Conservation (phyloP, 2,113 vertebrate genomes). For the Hipposideros armiger region DNA sequence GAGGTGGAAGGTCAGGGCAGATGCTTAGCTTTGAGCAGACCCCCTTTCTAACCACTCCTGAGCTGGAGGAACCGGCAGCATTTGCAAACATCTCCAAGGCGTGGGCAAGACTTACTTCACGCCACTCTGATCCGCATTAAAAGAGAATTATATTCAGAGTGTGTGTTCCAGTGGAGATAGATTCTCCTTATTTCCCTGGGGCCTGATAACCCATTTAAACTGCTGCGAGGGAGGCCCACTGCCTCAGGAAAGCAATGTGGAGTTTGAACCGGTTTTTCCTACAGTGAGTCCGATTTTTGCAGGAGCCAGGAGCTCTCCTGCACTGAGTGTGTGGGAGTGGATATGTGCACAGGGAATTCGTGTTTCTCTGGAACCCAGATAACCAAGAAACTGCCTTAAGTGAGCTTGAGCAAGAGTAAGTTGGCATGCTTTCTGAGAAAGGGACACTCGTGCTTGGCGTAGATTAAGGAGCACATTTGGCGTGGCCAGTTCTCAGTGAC, state of each 20-base stretch:
- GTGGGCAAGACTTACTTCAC: neutral
- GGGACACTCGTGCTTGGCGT: neutral
- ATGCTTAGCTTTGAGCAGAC: neutral
- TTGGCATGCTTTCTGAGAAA: neutral
- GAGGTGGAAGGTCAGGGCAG: neutral
- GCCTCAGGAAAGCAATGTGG: neutral
- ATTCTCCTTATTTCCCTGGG: neutral
- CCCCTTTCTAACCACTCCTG: neutral
- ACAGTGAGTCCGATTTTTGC: neutral
- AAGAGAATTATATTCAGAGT: neutral
- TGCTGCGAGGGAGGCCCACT: neutral
- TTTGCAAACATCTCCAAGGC: neutral
- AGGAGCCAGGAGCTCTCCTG: neutral
- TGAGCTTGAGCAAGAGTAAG: neutral
- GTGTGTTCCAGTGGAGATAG: neutral
- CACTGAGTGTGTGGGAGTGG: neutral
- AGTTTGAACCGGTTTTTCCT: neutral
- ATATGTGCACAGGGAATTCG: neutral
- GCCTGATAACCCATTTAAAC: neutral
- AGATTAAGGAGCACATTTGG: neutral
- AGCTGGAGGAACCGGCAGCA: neutral
- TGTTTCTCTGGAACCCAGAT: neutral
- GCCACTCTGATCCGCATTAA: neutral
- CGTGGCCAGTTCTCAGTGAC: neutral
- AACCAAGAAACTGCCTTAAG: neutral